phyloP scores from a whole-genome alignment of 2,797 vertebrate species.

The Thunnus albacares region DNA sequence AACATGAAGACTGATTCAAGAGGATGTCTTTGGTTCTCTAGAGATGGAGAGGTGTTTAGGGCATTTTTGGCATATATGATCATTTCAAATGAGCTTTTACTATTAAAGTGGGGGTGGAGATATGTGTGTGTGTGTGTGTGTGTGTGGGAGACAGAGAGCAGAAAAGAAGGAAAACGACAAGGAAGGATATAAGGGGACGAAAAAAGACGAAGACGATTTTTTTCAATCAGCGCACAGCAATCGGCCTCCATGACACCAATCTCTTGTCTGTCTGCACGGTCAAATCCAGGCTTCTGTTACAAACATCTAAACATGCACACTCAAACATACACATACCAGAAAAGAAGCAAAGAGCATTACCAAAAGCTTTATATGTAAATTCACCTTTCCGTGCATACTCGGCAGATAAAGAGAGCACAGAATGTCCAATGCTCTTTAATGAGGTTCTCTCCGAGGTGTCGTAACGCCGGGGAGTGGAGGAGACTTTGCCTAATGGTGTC shows the following conservation, averaged over 20 bases:
- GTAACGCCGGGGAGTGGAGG: slow-evolving; percentile 38
- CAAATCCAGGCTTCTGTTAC: slow-evolving; percentile 14
- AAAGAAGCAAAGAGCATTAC: slow-evolving; percentile 4
- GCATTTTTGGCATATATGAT: slow-evolving; percentile 1
- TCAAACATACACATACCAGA: neutral
- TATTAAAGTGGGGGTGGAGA: slow-evolving; percentile 7
- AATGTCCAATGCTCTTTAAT: slow-evolving; percentile 34
- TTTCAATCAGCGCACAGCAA: slow-evolving; percentile 25
- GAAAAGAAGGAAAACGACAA: neutral
- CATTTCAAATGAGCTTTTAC: slow-evolving; percentile 27
- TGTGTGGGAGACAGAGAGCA: neutral
- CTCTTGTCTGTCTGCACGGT: neutral
- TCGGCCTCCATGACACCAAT: slow-evolving; percentile 42
- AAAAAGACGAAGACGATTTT: slow-evolving; percentile 4
- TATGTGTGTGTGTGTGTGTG: neutral
- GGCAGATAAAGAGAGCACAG: slow-evolving; percentile 30
- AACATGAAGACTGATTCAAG: slow-evolving; percentile 16
- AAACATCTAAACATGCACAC: neutral
- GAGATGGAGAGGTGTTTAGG: slow-evolving; percentile 13
- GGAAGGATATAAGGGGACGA: neutral
- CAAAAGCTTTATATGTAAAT: slow-evolving; percentile 36
- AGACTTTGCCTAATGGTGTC: slow-evolving; percentile 60
- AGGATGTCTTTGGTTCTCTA: slow-evolving; percentile 2
- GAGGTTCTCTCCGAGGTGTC: slow-evolving; percentile 47
- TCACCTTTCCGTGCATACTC: slow-evolving; percentile 14